Conservation (phyloP, 2,113 vertebrate species). For the Manacus vitellinus region DNA sequence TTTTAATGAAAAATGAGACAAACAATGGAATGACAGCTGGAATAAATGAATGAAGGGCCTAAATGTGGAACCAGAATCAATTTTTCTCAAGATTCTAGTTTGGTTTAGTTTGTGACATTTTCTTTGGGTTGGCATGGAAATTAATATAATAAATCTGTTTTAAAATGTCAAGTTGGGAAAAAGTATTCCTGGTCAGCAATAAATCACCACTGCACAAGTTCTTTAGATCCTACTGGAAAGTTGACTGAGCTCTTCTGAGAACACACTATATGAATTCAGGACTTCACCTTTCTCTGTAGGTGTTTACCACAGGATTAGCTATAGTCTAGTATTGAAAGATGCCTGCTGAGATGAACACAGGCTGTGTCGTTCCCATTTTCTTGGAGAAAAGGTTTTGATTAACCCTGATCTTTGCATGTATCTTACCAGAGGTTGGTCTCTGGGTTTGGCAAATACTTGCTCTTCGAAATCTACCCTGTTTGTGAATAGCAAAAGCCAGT, state of each 20-base stretch:
- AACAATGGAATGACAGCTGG: background rate
- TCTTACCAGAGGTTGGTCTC: background rate
- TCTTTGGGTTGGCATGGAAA: background rate
- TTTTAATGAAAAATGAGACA: background rate
- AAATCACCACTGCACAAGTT: background rate
- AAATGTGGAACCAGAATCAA: background rate
- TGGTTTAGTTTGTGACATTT: background rate
- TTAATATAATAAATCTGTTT: background rate
- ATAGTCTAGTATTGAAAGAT: background rate
- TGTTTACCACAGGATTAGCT: background rate
- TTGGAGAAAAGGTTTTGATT: background rate
- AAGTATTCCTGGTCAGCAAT: background rate
- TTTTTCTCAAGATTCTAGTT: background rate
- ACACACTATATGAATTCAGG: background rate
- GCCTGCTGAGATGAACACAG: background rate
- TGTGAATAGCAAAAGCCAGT: background rate
- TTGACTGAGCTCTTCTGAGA: background rate
- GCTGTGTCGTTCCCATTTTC: background rate
- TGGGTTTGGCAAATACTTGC: background rate
- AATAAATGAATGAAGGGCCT: background rate
- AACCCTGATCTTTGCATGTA: accelerated
- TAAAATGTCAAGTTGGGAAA: background rate
- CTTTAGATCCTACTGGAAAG: background rate
- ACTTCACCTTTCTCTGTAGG: background rate
- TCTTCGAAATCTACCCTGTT: background rate